These are phyloP conservation scores for Antrozous pallidus DNA, from an alignment of 2,797 vertebrate genomes.

Conservation along the genomic window DNA sequence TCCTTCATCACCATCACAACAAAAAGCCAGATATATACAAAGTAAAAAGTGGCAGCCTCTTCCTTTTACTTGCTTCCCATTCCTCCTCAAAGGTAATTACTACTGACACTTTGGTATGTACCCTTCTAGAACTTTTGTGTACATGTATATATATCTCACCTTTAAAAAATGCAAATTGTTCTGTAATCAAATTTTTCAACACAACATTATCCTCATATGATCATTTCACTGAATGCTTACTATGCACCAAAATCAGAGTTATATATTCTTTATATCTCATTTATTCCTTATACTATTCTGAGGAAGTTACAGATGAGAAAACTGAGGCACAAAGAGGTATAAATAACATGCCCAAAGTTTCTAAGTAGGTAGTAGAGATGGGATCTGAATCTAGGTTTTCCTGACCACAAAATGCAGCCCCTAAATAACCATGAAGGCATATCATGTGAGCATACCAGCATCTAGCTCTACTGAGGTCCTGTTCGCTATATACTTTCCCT, in stretches of 20 bases:
- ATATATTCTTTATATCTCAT: neutral
- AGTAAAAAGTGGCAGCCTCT: neutral
- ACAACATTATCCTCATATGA: neutral
- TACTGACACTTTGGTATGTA: neutral
- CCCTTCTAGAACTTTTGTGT: neutral
- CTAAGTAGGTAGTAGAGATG: neutral
- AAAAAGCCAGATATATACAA: neutral
- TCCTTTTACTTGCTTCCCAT: neutral
- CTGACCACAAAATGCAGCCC: neutral
- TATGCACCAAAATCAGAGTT: neutral
- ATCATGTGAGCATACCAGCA: neutral
- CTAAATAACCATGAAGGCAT: neutral
- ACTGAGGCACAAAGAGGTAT: neutral
- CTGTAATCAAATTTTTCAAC: constrained; percentile 3
- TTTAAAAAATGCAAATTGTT: neutral
- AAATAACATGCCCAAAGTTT: neutral
- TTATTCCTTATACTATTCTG: neutral
- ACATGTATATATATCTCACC: neutral
- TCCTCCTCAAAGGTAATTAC: neutral
- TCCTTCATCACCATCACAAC: neutral
- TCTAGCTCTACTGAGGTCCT: neutral
- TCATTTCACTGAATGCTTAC: constrained; percentile 7
- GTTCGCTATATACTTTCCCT: neutral
- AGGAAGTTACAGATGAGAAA: constrained; percentile 14
- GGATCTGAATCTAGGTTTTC: constrained; percentile 10